These are phyloP conservation scores for Schrankia costaestrigalis DNA, from an alignment of 2,888 invertebrate species.

Conservation along the genomic window DNA sequence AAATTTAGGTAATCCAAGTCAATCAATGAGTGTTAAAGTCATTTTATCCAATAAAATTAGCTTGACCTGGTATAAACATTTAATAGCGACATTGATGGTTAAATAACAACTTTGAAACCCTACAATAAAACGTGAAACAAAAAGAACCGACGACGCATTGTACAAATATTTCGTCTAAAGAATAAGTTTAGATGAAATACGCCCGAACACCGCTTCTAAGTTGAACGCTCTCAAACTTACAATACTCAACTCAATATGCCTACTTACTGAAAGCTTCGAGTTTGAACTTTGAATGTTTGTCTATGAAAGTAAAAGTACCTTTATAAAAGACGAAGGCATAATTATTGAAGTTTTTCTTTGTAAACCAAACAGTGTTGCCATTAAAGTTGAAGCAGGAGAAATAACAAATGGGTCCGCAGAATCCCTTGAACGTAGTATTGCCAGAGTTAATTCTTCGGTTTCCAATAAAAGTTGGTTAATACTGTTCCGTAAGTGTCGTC, in stretches of 20 bases:
- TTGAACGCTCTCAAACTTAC: constrained; percentile 1
- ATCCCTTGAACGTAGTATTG: constrained; percentile 25
- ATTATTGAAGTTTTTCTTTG: constrained; percentile 27
- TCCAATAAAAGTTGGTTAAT: constrained; percentile 46
- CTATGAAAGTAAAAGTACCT: constrained; percentile 15
- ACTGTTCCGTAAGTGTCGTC: constrained; percentile 20
- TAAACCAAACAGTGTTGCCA: constrained; percentile 18
- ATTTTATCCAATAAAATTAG: too few species aligned
- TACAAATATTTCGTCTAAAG: too few species aligned
- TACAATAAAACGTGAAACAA: too few species aligned
- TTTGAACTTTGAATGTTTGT: constrained; percentile 19
- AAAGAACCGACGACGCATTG: too few species aligned
- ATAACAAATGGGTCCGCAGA: constrained; percentile 25
- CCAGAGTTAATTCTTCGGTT: constrained; percentile 33
- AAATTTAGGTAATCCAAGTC: too few species aligned
- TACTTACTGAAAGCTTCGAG: constrained; percentile 9
- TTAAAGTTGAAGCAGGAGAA: constrained; percentile 20
- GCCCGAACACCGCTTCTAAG: too few species aligned
- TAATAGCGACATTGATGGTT: too few species aligned
- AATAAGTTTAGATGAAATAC: too few species aligned
- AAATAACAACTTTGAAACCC: too few species aligned
- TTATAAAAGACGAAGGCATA: constrained; percentile 11
- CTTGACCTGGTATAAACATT: too few species aligned
- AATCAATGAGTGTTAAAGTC: too few species aligned
- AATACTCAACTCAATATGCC: constrained; percentile 15